Evolutionary conservation across 2,888 invertebrate genomes (phyloP), one percentile per base, ranked within the genome.

Genomic region (Tuberolachnus salignus): DNA sequence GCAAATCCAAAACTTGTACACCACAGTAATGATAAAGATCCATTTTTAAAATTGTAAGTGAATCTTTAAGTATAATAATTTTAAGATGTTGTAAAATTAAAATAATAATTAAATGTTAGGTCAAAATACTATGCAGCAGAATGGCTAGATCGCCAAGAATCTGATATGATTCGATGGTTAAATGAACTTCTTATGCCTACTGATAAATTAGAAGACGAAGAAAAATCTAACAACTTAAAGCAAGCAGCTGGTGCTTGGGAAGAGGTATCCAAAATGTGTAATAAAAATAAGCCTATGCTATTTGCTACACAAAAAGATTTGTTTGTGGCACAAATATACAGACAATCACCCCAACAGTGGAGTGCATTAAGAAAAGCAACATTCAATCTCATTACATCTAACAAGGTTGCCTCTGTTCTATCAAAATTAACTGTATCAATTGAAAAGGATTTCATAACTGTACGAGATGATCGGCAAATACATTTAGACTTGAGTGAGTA

Each of bases 401-500:
- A 89, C 1, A 88, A 89, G 83, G 88, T 93, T 53, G 86, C 88
- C 1, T 84, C 86, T 71, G 91, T 93, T 0, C 88, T 94, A 75
- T 87, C 89, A 14, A 92, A 91, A 84, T 87, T 94, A 0, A 89
- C 90, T 53, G 87, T 87, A 0, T 91, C 92, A 81, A 89, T 96
- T 42, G 92, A 94, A 82, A 91, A 90, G 82, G 90, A 91, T 80
- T 88, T 91, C n/a, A 87, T 96, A 44, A 86, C 88, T 13, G 90
- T 96, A 46, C 88, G 95, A 80, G 87, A 88, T 42, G 96, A 96
- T 85, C 89, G 91, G 80, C 91, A 93, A 86, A 86, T 95, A 10
- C 93, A 94, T 84, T 88, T 93, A 71, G 94, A 97, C 86, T 88
- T 95, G 51, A 93, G 89, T 88, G 82, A 81, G 84, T 57, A 34